Evolutionary conservation across 2,797 vertebrate species (phyloP).

Genomic region (Callimico goeldii): DNA sequence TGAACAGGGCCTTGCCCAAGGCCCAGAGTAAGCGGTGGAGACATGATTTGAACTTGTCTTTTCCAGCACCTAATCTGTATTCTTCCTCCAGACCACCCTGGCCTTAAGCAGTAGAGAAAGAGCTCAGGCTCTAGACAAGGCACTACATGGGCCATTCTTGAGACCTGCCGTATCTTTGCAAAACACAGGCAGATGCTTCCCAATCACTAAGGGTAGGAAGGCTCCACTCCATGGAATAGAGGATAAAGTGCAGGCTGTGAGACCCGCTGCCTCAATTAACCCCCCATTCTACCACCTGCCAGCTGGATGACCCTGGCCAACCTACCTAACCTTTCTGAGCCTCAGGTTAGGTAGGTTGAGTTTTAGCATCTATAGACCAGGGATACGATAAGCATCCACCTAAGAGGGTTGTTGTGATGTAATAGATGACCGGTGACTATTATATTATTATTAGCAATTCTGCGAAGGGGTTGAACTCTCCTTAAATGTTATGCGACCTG

Average conservation of each 20-base stretch:
- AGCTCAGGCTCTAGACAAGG: not conserved
- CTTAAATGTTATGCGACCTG: not conserved
- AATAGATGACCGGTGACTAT: not conserved
- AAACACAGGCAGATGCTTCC: too few relatives aligned
- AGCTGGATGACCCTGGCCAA: not conserved
- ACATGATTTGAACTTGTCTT: not conserved
- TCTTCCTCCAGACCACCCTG: not conserved
- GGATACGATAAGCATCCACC: not conserved
- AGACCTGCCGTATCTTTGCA: not conserved
- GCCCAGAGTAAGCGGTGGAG: not conserved
- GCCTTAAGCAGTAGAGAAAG: not conserved
- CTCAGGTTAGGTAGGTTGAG: too few relatives aligned
- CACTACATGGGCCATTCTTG: not conserved
- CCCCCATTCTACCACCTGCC: not conserved
- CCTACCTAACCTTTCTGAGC: not conserved
- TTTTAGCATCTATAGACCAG: not conserved
- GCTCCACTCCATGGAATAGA: not conserved
- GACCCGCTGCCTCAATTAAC: not conserved
- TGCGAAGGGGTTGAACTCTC: not conserved
- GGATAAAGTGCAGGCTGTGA: not conserved
- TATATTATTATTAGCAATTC: not conserved
- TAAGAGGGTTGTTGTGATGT: not conserved
- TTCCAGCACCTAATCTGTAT: not conserved
- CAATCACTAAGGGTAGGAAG: not conserved
- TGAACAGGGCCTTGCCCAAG: not conserved